Conservation (phyloP, 2,888 invertebrate genomes). For the Apocheima hispidaria region DNA sequence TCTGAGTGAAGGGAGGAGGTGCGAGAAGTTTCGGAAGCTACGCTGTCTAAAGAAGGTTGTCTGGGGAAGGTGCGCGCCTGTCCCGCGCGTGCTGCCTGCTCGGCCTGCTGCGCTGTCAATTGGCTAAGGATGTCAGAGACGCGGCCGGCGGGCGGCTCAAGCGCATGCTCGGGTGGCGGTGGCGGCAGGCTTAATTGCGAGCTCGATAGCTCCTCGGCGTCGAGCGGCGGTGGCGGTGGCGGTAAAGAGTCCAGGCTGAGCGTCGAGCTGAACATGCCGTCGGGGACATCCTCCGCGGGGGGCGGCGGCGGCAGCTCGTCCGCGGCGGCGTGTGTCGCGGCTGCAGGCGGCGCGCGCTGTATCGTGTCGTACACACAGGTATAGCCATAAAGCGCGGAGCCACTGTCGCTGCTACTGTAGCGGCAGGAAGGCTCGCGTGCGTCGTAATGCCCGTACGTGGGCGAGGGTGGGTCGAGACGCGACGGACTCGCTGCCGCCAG, state of each 20-base stretch:
- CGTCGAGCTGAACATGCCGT: slow-evolving; percentile 90
- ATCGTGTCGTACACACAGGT: slow-evolving; percentile 81
- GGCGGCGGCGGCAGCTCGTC: slow-evolving; percentile 89
- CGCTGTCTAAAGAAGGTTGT: slow-evolving; percentile 86
- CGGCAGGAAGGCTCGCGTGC: slow-evolving; percentile 64
- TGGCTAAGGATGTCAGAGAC: slow-evolving; percentile 78
- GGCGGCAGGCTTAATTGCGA: slow-evolving; percentile 92
- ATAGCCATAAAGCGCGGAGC: slow-evolving; percentile 75
- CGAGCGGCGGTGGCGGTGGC: slow-evolving; percentile 91
- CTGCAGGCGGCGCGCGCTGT: slow-evolving; percentile 86
- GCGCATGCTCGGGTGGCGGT: slow-evolving; percentile 87
- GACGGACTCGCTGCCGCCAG: slow-evolving; percentile 57
- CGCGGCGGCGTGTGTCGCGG: slow-evolving; percentile 79
- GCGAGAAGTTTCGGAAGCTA: slow-evolving; percentile 80
- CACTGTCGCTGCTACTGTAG: slow-evolving; percentile 63
- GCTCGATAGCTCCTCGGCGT: slow-evolving; percentile 86
- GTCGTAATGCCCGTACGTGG: slow-evolving; percentile 72
- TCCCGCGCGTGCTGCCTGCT: slow-evolving; percentile 69
- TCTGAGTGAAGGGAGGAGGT: slow-evolving; percentile 77
- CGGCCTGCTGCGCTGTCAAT: slow-evolving; percentile 72
- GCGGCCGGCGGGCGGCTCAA: slow-evolving; percentile 68
- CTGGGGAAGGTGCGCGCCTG: slow-evolving; percentile 78
- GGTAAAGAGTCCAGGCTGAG: slow-evolving; percentile 93
- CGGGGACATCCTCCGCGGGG: slow-evolving; percentile 84
- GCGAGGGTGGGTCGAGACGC: slow-evolving; percentile 59